Percentiles rank a stretch among this genome's conserved stretches.
Conservation (phyloP, 1,140 invertebrate species). For the Drosophila athabasca region DNA sequence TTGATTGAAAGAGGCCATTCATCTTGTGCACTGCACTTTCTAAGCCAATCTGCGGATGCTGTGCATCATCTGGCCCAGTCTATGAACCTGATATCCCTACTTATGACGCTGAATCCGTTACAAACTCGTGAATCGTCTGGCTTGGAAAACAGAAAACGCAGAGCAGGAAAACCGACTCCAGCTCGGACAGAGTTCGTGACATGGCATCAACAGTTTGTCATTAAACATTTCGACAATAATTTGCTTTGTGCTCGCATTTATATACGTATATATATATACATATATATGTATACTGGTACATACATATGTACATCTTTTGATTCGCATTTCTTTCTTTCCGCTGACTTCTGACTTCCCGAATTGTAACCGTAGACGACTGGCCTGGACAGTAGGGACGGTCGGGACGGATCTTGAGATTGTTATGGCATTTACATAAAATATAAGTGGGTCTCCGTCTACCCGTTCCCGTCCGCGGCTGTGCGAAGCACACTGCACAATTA, state of each 20-base stretch:
- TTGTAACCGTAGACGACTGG: constrained; percentile 63
- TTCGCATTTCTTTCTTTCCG: constrained; percentile 38
- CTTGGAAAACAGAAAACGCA: constrained; percentile 13
- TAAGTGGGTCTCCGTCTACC: constrained; percentile 48
- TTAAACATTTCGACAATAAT: constrained; percentile 83
- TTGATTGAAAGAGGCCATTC: constrained; percentile 8
- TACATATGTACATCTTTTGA: constrained; percentile 49
- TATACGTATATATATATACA: constrained; percentile 25
- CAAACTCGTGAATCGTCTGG: constrained; percentile 76
- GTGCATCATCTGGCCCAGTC: not conserved
- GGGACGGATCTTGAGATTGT: constrained; percentile 51
- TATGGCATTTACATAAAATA: constrained; percentile 81
- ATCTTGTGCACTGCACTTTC: constrained; percentile 21
- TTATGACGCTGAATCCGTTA: constrained; percentile 68
- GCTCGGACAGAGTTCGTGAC: constrained; percentile 72
- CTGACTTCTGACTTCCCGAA: constrained; percentile 65
- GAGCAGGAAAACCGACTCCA: constrained; percentile 14
- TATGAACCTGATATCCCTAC: constrained; percentile 68
- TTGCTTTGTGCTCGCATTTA: constrained; percentile 70
- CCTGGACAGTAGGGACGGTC: constrained; percentile 10
- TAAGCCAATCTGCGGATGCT: constrained; percentile 4
- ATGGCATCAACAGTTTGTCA: constrained; percentile 83
- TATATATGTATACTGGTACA: constrained; percentile 19
- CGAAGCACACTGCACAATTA: constrained; percentile 66
- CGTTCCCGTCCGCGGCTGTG: too few species aligned